phyloP scores from a whole-genome alignment of 1,140 invertebrate genomes.

The Limonius californicus region DNA sequence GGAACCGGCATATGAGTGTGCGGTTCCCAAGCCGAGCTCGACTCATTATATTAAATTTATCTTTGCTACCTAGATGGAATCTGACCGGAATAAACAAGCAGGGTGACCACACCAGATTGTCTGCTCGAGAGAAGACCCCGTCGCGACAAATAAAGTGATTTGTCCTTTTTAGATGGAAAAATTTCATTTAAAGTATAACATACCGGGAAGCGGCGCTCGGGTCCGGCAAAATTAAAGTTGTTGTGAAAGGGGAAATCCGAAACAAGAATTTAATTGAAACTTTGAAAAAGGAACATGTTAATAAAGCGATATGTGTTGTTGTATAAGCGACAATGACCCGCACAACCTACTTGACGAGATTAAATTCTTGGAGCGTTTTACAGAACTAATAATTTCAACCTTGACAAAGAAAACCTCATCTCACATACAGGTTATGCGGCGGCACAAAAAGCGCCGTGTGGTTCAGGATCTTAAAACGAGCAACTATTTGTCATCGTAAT shows the following conservation, averaged over 20 bases:
- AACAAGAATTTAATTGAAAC: too few species aligned
- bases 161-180: neutral
- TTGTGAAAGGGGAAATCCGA: too few species aligned
- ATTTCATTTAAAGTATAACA: too few species aligned
- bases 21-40: neutral
- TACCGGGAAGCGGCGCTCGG: too few species aligned
- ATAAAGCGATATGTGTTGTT: neutral
- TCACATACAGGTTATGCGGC: neutral
- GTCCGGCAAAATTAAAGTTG: too few species aligned
- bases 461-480: slow-evolving; percentile 8
- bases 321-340: too few species aligned
- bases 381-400: slow-evolving; percentile 2
- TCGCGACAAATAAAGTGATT: neutral
- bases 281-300: neutral
- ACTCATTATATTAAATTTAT: slow-evolving; percentile 14
- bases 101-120: neutral
- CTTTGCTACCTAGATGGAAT: slow-evolving; percentile 4
- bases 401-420: slow-evolving; percentile 5
- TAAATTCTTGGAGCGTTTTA: too few species aligned
- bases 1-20: neutral
- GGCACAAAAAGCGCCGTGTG: slow-evolving; percentile 4
- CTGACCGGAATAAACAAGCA: slow-evolving; percentile 8
- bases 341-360: too few species aligned
- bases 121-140: too few species aligned
- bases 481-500: slow-evolving; percentile 10